These are phyloP conservation scores for Babyrousa celebensis DNA, from an alignment of 2,797 vertebrate genomes.

Conservation along the genomic window DNA sequence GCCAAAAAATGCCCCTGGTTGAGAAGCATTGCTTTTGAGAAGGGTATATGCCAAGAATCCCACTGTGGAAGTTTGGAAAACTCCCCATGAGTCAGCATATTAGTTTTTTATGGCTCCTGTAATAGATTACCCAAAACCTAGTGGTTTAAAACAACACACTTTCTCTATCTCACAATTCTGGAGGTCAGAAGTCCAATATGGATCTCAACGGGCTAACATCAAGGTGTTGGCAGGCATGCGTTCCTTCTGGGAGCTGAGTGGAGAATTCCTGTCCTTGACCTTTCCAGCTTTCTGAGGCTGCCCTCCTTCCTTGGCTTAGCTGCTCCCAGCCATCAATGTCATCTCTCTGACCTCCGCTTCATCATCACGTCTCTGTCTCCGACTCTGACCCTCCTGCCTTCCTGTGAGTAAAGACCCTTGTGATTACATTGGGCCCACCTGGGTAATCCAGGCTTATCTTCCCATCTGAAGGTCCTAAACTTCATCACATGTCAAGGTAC, in stretches of 20 bases:
- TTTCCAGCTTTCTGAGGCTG: not conserved
- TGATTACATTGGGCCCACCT: not conserved
- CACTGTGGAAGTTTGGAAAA: not conserved
- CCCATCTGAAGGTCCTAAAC: not conserved
- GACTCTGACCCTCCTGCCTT: not conserved
- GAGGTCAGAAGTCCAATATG: not conserved
- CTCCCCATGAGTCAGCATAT: not conserved
- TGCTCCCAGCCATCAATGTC: not conserved
- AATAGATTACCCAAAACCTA: not conserved
- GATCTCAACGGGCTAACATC: not conserved
- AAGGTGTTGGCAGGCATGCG: not conserved
- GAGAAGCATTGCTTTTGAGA: constrained; percentile 3
- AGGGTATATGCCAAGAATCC: not conserved
- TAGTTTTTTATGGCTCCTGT: not conserved
- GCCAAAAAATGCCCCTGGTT: not conserved
- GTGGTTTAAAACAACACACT: not conserved
- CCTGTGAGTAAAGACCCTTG: not conserved
- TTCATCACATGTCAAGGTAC: not conserved
- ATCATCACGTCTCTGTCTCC: not conserved
- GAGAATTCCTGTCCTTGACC: not conserved
- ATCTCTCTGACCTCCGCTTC: not conserved
- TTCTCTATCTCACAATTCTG: not conserved
- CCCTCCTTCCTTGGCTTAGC: not conserved
- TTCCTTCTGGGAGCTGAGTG: not conserved
- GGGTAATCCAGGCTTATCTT: not conserved